Evolutionary conservation across 2,113 vertebrate species (phyloP).

Genomic region (Rhodinocichla rosea): DNA sequence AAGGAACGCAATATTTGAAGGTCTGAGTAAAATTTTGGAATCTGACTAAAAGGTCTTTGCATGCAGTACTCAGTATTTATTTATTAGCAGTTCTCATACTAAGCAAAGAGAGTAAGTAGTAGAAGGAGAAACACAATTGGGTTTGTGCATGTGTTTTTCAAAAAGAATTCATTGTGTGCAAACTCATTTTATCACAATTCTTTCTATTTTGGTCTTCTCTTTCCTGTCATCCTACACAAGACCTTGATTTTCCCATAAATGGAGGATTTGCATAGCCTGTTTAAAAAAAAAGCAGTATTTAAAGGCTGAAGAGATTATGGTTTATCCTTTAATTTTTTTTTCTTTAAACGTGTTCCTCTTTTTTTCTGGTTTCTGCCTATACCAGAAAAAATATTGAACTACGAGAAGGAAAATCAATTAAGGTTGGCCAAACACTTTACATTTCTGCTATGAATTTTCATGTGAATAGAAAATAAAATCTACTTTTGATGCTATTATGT

Average conservation of each 20-base stretch:
- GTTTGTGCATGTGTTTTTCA: neutral
- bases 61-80: neutral
- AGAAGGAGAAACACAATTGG: neutral
- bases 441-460: neutral
- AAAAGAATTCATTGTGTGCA: neutral
- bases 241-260: fast-evolving
- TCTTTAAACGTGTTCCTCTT: neutral
- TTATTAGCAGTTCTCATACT: neutral
- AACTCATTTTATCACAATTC: neutral
- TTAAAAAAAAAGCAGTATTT: neutral
- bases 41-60: neutral
- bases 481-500: neutral
- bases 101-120: neutral
- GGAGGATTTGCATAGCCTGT: neutral
- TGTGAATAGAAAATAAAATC: neutral
- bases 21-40: neutral
- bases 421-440: neutral
- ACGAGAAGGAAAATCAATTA: neutral
- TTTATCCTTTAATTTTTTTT: neutral
- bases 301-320: neutral
- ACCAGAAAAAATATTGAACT: neutral
- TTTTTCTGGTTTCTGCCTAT: neutral
- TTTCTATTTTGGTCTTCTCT: neutral
- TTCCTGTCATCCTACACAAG: neutral
- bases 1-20: neutral